Evolutionary conservation across 2,797 vertebrate species (phyloP), one percentile per base, ranked within the genome.

Genomic region (Crenichthys baileyi): DNA sequence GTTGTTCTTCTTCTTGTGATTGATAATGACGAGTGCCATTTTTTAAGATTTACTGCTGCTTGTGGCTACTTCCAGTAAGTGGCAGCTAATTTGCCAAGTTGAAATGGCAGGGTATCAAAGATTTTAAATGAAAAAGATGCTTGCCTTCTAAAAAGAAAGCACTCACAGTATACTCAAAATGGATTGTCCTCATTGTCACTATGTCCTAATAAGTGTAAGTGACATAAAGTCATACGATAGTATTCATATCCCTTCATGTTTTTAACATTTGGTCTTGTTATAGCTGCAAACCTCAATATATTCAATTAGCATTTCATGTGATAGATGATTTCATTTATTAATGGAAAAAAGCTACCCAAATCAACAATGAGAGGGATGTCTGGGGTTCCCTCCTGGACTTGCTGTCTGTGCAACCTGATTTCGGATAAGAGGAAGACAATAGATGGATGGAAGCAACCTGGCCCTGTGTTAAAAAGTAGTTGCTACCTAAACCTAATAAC

Each of bases 1-100:
- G 13, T 44, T 53, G 46, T 80, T 85, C 75, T 63, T 91, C 87
- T 90, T 90, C 80, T 87, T 5, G 2, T 83, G 86, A 72, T 89
- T 76, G 80, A 89, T 90, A 72, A 89, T 83, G 63, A 76, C 61
- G 2, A 7, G 9, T 36, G 51, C 29, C 65, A 16, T 85, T 81
- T 86, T 81, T 86, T 82, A 67, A 78, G 70, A 89, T 90, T 84
- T 88, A 91, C 41, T 56, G 80, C 72, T 7, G 7, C 70, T 79
- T 74, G 72, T 75, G 79, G 56, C 73, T 82, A 80, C 79, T 89
- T 91, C 87, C 85, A 88, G 86, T 87, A 81, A 90, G 72, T 41
- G 75, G 78, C 65, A 5, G 79, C 50, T 11, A 22, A 46, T 85
- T 79, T 75, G 88, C 91, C 90, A 90, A 86, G 60, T 73, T 41